A percentile compares a stretch with the other conserved stretches of the same genome.
Conservation (phyloP, 2,888 invertebrate genomes). For the Ichneumoninae sp. region DNA sequence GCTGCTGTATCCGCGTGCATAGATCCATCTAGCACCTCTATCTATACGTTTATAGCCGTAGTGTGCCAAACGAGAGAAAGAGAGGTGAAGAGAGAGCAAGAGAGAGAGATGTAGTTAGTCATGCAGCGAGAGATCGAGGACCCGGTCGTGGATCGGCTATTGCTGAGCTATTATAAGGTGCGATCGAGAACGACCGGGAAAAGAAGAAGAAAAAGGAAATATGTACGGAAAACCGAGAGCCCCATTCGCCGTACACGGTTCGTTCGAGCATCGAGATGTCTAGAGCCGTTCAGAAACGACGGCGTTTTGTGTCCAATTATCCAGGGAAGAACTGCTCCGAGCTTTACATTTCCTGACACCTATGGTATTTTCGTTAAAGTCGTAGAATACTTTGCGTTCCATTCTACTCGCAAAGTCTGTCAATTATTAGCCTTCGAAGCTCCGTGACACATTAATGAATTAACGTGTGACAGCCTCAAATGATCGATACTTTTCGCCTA, state of each 20-base stretch:
- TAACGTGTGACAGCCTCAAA: too few relatives aligned
- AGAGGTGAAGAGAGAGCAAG: background rate
- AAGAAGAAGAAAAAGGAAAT: conserved; percentile 7
- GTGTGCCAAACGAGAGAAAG: conserved; percentile 13
- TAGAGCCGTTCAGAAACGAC: conserved; percentile 4
- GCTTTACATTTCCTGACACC: conserved; percentile 11
- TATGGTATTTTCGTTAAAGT: conserved; percentile 1
- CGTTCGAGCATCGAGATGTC: conserved; percentile 22
- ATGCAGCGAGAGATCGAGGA: conserved; percentile 25
- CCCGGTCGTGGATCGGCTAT: conserved; percentile 30
- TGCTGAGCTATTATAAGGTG: conserved; percentile 38
- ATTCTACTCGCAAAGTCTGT: background rate
- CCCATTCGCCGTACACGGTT: background rate
- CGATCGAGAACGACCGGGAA: conserved; percentile 50
- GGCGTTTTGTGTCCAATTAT: conserved; percentile 15
- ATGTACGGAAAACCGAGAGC: conserved; percentile 35
- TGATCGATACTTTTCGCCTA: background rate
- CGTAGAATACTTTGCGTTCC: background rate
- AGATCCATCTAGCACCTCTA: conserved; percentile 40
- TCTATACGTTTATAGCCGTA: conserved; percentile 2
- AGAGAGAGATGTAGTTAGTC: conserved; percentile 9
- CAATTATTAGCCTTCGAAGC: too few relatives aligned
- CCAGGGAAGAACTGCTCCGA: background rate
- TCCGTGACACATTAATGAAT: background rate
- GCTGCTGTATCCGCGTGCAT: conserved; percentile 65